Conservation (phyloP, 37 sponge, comb jelly and placozoan species). For the Halichondria panicea region DNA sequence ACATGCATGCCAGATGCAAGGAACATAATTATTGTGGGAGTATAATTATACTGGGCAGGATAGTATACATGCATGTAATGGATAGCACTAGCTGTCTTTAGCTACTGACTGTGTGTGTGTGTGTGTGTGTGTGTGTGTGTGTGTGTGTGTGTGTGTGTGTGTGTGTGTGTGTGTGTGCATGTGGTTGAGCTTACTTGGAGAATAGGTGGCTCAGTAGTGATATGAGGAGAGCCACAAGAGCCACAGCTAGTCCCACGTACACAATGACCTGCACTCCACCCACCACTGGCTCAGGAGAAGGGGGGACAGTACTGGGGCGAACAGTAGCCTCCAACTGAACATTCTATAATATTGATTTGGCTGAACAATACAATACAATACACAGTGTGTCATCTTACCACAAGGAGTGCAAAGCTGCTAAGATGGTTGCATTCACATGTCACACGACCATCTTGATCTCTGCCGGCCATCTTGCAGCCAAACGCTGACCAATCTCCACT, state of each 20-base stretch:
- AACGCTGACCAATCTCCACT: conserved; percentile 38
- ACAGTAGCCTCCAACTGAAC: neutral
- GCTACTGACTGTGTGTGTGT: no score
- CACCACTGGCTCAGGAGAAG: neutral
- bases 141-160: no score
- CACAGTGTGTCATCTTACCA: conserved; percentile 21
- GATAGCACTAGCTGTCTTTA: no score
- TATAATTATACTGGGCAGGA: no score
- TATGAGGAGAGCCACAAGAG: conserved; percentile 38
- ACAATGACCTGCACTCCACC: conserved; percentile 27
- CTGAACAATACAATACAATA: neutral
- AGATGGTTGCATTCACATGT: conserved; percentile 35
- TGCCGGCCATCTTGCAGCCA: conserved; percentile 20
- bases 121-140: no score
- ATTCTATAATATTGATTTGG: neutral
- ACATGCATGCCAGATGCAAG: neutral
- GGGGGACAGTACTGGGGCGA: neutral
- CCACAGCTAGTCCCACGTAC: conserved; percentile 41
- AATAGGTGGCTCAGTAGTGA: conserved; percentile 31
- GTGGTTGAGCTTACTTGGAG: conserved; percentile 22
- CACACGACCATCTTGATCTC: neutral
- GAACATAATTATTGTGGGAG: no score
- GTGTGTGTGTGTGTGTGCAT: no score
- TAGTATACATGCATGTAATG: no score
- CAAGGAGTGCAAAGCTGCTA: conserved; percentile 44